phyloP scores from a whole-genome alignment of 2,888 invertebrate genomes.

The Cloeon dipterum region DNA sequence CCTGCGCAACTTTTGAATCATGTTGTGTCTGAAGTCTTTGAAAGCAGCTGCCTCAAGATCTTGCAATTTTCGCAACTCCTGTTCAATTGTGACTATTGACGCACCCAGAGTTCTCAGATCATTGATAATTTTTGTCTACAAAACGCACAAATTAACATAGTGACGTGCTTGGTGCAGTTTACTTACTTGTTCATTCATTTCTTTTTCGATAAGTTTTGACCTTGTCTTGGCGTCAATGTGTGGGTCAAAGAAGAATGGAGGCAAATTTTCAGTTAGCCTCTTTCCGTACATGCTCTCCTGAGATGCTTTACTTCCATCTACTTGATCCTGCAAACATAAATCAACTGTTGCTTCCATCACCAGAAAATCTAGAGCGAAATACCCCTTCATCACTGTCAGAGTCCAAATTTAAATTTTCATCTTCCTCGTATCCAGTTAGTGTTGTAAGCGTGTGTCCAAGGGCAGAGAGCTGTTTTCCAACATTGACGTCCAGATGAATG shows the following conservation, averaged over 20 bases:
- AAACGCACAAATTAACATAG: too few relatives aligned
- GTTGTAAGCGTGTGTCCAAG: constrained; percentile 89
- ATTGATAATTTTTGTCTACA: constrained; percentile 83
- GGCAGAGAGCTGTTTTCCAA: constrained; percentile 86
- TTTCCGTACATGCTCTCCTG: constrained; percentile 45
- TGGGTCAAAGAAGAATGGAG: constrained; percentile 63
- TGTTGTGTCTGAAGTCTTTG: constrained; percentile 80
- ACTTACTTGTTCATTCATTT: constrained; percentile 96
- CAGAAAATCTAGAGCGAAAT: constrained; percentile 8
- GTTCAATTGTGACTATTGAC: constrained; percentile 71
- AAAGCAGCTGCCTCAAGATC: constrained; percentile 87
- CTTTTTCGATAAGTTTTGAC: constrained; percentile 82
- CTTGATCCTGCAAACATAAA: constrained; percentile 26
- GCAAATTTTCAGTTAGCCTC: constrained; percentile 26
- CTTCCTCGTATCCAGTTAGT: constrained; percentile 67
- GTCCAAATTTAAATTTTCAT: constrained; percentile 39
- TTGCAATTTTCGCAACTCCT: constrained; percentile 74
- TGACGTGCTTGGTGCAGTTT: too few relatives aligned
- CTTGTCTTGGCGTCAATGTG: constrained; percentile 58
- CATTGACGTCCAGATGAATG: constrained; percentile 84
- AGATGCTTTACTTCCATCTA: constrained; percentile 33
- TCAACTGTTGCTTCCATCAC: constrained; percentile 5
- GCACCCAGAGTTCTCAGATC: constrained; percentile 75
- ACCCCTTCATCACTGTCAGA: constrained; percentile 57
- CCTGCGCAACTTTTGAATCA: constrained; percentile 71